phyloP scores from a whole-genome alignment of 2,113 vertebrate species.

The Pavo muticus region DNA sequence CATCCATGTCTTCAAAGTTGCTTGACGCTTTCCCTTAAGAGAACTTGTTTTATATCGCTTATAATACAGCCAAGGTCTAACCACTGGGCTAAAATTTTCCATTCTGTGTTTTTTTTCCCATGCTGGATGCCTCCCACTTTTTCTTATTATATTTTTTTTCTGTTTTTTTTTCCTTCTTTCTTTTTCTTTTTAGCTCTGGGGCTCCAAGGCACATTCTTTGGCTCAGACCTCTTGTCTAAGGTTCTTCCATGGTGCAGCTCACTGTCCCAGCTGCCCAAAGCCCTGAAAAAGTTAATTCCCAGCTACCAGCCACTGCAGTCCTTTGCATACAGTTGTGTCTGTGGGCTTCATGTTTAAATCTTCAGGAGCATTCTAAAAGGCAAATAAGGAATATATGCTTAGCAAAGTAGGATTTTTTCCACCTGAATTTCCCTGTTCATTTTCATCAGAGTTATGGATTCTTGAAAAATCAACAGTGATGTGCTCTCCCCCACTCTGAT shows the following conservation, averaged over 20 bases:
- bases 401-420: background rate
- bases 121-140: background rate
- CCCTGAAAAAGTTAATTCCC: background rate
- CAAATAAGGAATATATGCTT: background rate
- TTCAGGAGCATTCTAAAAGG: background rate
- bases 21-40: slow-evolving; percentile 9
- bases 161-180: background rate
- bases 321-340: background rate
- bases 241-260: background rate
- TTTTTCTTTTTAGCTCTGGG: background rate
- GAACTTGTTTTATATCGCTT: slow-evolving; percentile 21
- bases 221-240: background rate
- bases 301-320: background rate
- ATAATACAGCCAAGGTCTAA: slow-evolving; percentile 29
- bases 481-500: background rate
- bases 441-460: background rate
- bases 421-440: background rate
- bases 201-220: background rate
- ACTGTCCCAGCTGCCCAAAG: background rate
- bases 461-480: background rate
- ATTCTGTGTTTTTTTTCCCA: background rate
- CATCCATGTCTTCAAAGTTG: background rate
- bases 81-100: slow-evolving; percentile 47
- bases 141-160: background rate
- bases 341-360: background rate